Base-by-base conservation (phyloP, 2,888 invertebrate genomes). In the Ceramica pisi region DNA sequence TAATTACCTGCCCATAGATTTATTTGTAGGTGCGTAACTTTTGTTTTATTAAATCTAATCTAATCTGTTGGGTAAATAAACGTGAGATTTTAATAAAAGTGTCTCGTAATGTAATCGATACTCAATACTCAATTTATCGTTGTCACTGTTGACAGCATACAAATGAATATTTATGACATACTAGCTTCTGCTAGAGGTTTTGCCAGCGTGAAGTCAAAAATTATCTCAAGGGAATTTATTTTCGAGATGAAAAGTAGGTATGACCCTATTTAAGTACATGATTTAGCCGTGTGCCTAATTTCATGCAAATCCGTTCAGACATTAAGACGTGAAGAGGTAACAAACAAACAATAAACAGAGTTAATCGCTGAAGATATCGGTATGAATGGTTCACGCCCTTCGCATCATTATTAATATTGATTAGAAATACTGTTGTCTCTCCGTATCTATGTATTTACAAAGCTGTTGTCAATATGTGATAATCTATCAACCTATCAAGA, bases 401-500 rank as follows among this genome's bases (percentile, higher is more conserved):
- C 19, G 16, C 26, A 53, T 2, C 16, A 26, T 53, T 53, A 53
- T 26, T 26, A 8, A 53, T 26, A 26, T 31, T 57, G 38, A 57
- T 57, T 57, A 10, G 41, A 23, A 59, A 59, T 59, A 2, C 4
- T 21, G 5, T 59, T 59, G 8, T 12, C 2, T 23, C 9, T 23
- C 9, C 8, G 3, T 41, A 7, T 38, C 4, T n/a, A 6, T 16
- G 1, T 46, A n/a, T 14, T 10, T 50, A 41, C 21, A 51, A 69
- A 61, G 9, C 0, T 21, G 21, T 46, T 46, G 21, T 35, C n/a
- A 44, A 21, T 60, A 46, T 21, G n/a, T 23, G 63, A 72, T 61
- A 80, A 69, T 72, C 57, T 65, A 72, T 76, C 60, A 71, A 75
- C 56, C 71, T 75, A 80, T 80, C 74, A 82, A 82, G 76, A 53